Evolutionary conservation across 2,113 vertebrate genomes (phyloP).

Genomic region (Dolichotis patagonum): DNA sequence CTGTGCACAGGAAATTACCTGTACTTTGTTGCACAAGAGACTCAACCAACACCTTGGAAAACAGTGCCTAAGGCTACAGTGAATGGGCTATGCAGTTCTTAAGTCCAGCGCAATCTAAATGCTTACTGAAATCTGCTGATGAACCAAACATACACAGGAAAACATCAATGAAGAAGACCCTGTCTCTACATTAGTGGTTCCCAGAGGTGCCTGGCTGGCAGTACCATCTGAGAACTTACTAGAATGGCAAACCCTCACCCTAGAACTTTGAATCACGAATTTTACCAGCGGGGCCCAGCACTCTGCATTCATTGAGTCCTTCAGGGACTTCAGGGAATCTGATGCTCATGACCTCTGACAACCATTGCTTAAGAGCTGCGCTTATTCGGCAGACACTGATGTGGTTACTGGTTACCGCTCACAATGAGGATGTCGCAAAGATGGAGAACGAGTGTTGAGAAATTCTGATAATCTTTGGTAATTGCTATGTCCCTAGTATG

Average conservation of each 20-base stretch:
- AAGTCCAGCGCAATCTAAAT: not conserved
- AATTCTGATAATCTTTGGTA: not conserved
- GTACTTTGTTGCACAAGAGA: not conserved
- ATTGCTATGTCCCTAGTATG: no score
- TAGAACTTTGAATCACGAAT: not conserved
- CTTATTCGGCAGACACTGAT: fast-evolving
- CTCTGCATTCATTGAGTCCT: not conserved
- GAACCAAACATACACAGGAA: not conserved
- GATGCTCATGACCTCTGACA: not conserved
- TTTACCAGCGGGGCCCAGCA: not conserved
- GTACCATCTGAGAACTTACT: not conserved
- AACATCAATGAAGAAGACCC: not conserved
- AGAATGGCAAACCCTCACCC: not conserved
- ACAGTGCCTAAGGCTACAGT: not conserved
- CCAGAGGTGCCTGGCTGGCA: not conserved
- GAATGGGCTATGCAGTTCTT: no score
- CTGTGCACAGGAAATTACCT: not conserved
- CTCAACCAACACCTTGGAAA: fast-evolving
- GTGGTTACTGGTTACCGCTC: no score
- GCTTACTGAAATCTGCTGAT: not conserved
- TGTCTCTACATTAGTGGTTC: not conserved
- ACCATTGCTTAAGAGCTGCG: not conserved
- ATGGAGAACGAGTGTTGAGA: not conserved
- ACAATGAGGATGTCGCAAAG: not conserved
- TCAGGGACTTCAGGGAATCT: not conserved